Evolutionary conservation across 1,140 invertebrate genomes (phyloP).

Genomic region (Magallana angulata): DNA sequence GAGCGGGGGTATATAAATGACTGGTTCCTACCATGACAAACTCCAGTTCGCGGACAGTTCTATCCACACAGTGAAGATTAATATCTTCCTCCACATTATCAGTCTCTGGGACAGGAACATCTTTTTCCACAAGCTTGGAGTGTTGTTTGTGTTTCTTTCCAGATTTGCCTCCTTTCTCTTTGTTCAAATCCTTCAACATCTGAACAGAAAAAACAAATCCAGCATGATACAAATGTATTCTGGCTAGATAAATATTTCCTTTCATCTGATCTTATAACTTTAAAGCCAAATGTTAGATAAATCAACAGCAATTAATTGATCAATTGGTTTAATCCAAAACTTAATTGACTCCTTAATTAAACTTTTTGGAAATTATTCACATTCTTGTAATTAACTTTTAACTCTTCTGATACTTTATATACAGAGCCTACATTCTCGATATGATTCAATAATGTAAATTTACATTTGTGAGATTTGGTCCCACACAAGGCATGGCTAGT

Average conservation of each 20-base stretch:
- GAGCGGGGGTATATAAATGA: too few species aligned
- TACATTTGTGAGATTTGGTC: constrained; percentile 78
- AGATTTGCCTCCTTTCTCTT: constrained; percentile 52
- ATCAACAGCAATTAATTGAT: too few species aligned
- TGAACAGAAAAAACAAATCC: constrained; percentile 30
- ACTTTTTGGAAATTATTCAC: too few species aligned
- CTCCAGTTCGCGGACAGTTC: constrained; percentile 70
- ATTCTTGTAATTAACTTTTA: too few species aligned
- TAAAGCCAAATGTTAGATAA: too few species aligned
- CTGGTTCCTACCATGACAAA: constrained; percentile 70
- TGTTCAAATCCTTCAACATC: constrained; percentile 67
- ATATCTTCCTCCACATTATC: constrained; percentile 67
- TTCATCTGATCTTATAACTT: too few species aligned
- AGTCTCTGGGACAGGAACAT: constrained; percentile 49
- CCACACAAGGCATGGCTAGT: constrained; percentile 73
- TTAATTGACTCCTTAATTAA: too few species aligned
- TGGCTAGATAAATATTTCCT: too few species aligned
- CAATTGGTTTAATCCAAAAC: too few species aligned
- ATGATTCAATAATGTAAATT: constrained; percentile 29
- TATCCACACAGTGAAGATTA: constrained; percentile 70
- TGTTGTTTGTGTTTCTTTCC: constrained; percentile 58
- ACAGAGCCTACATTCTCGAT: too few species aligned
- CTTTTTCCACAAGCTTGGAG: constrained; percentile 54
- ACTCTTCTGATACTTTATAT: too few species aligned
- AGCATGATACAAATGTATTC: too few species aligned